Evolutionary conservation across 2,113 vertebrate genomes (phyloP), one percentile per base, ranked within the genome.

Genomic region (Phoxinus phoxinus): DNA sequence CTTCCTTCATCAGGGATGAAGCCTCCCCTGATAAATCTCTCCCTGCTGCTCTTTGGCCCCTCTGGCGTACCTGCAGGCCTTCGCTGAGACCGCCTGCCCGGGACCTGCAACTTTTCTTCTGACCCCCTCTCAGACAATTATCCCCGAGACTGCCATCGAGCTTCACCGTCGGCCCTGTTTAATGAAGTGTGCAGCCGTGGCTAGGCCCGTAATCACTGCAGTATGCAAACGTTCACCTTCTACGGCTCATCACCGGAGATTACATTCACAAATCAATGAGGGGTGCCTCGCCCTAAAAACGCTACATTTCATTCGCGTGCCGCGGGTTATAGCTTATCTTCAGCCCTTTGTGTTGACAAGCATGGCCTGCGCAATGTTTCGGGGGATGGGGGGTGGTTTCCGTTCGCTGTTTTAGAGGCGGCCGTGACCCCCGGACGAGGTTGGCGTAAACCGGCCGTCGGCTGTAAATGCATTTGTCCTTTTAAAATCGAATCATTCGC

Each of bases 241-340:
- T 92, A 92, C 90, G 93, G 91, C 93, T 94, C 92, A 94, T 94
- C 92, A 91, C 92, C 88, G 87, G 32, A 89, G 91, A 93, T 94
- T 91, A 93, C 91, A 92, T 92, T 92, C 91, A 90, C 92, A 92
- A 94, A 93, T 94, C 92, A 94, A 93, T 93, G 92, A 92, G 89
- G 91, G 90, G 88, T 89, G 89, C 89, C 19, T 88, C 91, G 6
- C 92, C 91, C 91, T 92, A 91, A 93, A 92, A 91, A 91, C 89
- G 91, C 89, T 90, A 89, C 81, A 83, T 78, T 89, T 82, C 30
- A 82, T 87, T 84, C 27, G 21, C 58, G 30, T 21, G 3, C 44
- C 21, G 4, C 23, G 25, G 80, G 87, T 80, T 88, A 79, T 19
- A 74, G 67, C 84, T 86, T 63, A 44, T 59, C 74, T 27, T 6